Evolutionary conservation across 2,797 vertebrate genomes (phyloP).

Genomic region (Anabas testudineus): DNA sequence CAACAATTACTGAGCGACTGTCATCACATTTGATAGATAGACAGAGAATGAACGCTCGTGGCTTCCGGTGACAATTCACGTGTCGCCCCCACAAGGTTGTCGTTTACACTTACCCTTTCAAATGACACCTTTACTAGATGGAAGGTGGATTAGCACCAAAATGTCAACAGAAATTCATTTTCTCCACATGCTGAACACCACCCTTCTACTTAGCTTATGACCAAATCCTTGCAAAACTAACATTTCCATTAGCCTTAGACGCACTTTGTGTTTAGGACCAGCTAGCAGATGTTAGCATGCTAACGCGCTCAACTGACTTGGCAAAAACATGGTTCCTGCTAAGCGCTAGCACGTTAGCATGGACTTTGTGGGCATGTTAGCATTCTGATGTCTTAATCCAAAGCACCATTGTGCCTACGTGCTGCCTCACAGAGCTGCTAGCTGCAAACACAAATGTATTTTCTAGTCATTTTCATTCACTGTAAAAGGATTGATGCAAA

Average conservation of each 20-base stretch:
- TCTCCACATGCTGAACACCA: background rate
- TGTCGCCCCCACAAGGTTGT: background rate
- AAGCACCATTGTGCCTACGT: background rate
- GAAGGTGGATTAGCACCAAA: background rate
- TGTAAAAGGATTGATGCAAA: conserved; percentile 12
- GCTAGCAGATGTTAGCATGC: conserved; percentile 12
- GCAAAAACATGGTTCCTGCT: background rate
- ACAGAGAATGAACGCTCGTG: no score
- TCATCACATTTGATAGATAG: background rate
- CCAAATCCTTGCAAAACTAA: background rate
- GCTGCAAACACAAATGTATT: conserved; percentile 23
- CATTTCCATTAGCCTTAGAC: background rate
- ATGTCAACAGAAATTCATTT: background rate
- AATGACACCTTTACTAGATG: background rate
- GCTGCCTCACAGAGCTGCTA: conserved; percentile 12
- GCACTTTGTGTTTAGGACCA: conserved; percentile 7
- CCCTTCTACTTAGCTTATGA: background rate
- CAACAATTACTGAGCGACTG: background rate
- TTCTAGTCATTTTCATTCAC: conserved; percentile 5
- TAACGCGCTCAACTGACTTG: conserved; percentile 3
- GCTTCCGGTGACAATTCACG: no score
- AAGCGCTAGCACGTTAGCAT: conserved; percentile 2
- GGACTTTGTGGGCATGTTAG: background rate
- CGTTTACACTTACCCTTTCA: background rate
- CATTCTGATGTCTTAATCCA: conserved; percentile 10